These are phyloP conservation scores for Cololabis saira DNA, from an alignment of 2,113 vertebrate genomes.

Conservation along the genomic window DNA sequence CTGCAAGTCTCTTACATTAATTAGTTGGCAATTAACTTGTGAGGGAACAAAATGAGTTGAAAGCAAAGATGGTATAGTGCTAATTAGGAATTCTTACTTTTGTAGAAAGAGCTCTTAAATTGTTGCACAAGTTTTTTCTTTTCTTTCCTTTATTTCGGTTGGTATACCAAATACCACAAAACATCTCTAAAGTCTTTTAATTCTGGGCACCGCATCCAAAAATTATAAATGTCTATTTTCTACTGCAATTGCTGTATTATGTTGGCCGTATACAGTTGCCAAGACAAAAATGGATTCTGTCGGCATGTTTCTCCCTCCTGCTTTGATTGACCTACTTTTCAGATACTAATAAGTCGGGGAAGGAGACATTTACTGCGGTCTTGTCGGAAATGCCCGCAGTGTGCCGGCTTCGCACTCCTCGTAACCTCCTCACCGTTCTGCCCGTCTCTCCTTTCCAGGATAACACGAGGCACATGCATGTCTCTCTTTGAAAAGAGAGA, in stretches of 20 bases:
- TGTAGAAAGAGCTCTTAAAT: conserved; percentile 51
- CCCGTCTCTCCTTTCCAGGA: conserved; percentile 6
- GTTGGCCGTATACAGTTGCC: neutral
- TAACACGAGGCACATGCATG: neutral
- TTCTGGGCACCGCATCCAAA: neutral
- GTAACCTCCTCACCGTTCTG: conserved; percentile 54
- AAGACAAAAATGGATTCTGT: conserved; percentile 30
- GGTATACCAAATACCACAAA: neutral
- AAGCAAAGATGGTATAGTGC: conserved; percentile 40
- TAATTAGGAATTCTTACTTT: conserved; percentile 76
- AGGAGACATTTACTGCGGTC: conserved; percentile 69
- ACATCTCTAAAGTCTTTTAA: conserved; percentile 5
- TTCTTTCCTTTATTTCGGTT: neutral
- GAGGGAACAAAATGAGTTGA: conserved; percentile 16
- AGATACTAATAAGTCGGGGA: conserved; percentile 79
- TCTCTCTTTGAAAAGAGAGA: neutral
- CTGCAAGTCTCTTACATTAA: conserved; percentile 54
- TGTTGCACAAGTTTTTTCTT: conserved; percentile 6
- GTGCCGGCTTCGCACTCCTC: conserved; percentile 52
- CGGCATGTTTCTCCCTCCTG: conserved; percentile 27
- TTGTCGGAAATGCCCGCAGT: conserved; percentile 56
- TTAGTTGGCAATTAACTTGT: conserved; percentile 80
- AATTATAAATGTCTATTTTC: neutral
- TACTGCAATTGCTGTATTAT: neutral
- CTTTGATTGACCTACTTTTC: conserved; percentile 84